A percentile compares a stretch with the other conserved stretches of the same genome.
phyloP scores from a whole-genome alignment of 1,140 invertebrate species.

The Drosophila chauvacae region DNA sequence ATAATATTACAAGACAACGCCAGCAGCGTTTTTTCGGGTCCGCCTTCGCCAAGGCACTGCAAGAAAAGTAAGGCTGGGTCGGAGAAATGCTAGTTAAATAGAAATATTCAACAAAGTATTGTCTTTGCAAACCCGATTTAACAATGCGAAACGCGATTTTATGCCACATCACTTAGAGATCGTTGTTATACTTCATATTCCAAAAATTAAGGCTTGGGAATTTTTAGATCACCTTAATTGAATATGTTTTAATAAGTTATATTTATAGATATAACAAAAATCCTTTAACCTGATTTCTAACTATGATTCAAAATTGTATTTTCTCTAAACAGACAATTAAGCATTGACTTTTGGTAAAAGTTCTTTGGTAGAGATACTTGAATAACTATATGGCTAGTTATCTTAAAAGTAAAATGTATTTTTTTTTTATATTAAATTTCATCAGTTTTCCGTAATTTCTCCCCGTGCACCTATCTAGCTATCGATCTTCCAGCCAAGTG shows the following conservation, averaged over 20 bases:
- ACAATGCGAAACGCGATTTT: too few relatives aligned
- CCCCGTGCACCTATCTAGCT: constrained; percentile 29
- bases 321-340: not conserved
- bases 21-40: constrained; percentile 25
- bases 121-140: not conserved
- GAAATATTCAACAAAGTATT: not conserved
- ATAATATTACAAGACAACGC: constrained; percentile 9
- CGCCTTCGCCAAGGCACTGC: constrained; percentile 8
- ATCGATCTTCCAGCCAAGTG: constrained; percentile 61
- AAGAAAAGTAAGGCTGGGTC: not conserved
- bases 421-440: not conserved
- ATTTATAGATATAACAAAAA: not conserved
- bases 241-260: not conserved
- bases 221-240: not conserved
- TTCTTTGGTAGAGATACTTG: not conserved
- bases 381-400: rapidly evolving
- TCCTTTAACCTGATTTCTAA: too few relatives aligned
- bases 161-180: not conserved
- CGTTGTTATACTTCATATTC: not conserved
- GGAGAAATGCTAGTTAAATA: too few relatives aligned
- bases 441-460: not conserved
- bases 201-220: not conserved
- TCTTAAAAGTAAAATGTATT: too few relatives aligned
- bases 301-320: not conserved
- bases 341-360: not conserved